phyloP scores from a whole-genome alignment of 1,140 invertebrate species.

The Ooceraea biroi region DNA sequence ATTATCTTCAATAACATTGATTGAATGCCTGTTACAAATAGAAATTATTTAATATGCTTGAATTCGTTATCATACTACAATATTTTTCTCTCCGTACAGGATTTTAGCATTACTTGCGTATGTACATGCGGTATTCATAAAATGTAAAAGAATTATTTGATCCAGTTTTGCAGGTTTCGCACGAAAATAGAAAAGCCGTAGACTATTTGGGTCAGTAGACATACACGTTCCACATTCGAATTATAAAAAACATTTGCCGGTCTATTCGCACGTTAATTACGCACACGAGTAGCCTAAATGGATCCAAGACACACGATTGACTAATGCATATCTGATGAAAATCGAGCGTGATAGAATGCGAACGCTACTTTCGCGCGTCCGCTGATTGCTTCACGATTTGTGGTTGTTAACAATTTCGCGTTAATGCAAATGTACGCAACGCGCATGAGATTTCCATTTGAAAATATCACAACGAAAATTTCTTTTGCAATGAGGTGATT shows the following conservation, averaged over 20 bases:
- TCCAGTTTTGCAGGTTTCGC: conserved; percentile 19
- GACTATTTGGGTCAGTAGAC: conserved; percentile 34
- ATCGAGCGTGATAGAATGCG: conserved; percentile 39
- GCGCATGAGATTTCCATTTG: background rate
- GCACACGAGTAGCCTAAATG: background rate
- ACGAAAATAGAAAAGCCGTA: conserved; percentile 7
- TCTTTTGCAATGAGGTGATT: background rate
- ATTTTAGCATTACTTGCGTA: background rate
- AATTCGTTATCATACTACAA: too few species aligned
- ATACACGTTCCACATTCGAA: conserved; percentile 30
- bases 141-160: conserved; percentile 9
- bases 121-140: background rate
- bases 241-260: conserved; percentile 32
- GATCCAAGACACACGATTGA: conserved; percentile 7
- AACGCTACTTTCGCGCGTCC: conserved; percentile 17
- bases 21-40: background rate
- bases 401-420: conserved; percentile 12
- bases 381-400: background rate
- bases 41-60: background rate
- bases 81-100: background rate
- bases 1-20: background rate
- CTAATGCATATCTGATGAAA: conserved; percentile 27
- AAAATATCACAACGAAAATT: background rate
- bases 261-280: conserved; percentile 40
- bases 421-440: background rate